phyloP scores from a whole-genome alignment of 2,113 vertebrate genomes.

The Physeter macrocephalus region DNA sequence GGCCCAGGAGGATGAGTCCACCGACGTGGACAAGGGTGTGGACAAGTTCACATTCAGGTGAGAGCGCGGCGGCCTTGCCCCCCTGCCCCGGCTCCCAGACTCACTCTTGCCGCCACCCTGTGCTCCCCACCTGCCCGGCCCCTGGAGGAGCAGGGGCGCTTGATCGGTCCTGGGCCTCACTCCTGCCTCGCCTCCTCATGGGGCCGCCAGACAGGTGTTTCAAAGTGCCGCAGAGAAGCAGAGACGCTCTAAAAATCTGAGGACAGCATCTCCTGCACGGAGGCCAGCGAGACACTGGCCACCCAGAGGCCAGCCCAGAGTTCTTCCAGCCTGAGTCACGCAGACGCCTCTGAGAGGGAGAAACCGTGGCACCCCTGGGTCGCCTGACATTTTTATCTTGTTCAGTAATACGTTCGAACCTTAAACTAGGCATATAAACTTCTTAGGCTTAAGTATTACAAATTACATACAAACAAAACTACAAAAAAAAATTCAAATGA shows the following conservation, averaged over 20 bases:
- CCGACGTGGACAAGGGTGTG: constrained; percentile 86
- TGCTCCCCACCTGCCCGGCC: neutral
- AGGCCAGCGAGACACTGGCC: too few relatives aligned
- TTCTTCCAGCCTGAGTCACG: neutral
- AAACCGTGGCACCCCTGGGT: neutral
- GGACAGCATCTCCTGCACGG: too few relatives aligned
- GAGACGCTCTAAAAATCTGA: neutral
- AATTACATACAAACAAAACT: neutral
- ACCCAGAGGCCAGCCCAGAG: accelerated
- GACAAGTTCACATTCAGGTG: constrained; percentile 90
- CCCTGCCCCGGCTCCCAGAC: neutral
- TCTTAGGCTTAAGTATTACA: neutral
- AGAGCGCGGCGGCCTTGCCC: constrained; percentile 44
- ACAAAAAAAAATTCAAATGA: too few relatives aligned
- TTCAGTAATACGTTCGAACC: neutral
- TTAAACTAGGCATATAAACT: neutral
- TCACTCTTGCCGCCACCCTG: neutral
- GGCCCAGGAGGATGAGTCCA: constrained; percentile 77
- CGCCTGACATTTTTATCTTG: neutral
- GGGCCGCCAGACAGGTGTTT: neutral
- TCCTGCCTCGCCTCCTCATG: accelerated
- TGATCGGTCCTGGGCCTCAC: accelerated
- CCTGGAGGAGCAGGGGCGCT: neutral
- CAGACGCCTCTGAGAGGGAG: neutral
- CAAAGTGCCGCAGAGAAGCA: neutral